A percentile compares a stretch with the other conserved stretches of the same genome.
Evolutionary conservation across 2,797 vertebrate genomes (phyloP).

Genomic region (Darevskia mixta): DNA sequence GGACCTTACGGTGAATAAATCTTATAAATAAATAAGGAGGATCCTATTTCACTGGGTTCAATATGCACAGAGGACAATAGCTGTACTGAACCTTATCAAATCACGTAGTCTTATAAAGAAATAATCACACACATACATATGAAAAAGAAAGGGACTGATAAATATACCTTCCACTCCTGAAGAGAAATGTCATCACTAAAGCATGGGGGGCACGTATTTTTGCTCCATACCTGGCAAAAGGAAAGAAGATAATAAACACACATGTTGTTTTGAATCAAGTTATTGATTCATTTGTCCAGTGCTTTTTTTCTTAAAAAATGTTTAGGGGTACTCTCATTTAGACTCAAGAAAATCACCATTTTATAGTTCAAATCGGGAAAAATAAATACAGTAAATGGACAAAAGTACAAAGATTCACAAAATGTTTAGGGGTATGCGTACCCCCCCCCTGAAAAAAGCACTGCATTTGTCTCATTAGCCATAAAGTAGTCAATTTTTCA

Average conservation of each 20-base stretch:
- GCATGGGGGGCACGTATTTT: constrained; percentile 96
- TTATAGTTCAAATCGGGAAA: no score
- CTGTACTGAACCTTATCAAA: neutral
- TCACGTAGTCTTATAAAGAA: neutral
- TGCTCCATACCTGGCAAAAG: constrained; percentile 88
- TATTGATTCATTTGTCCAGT: neutral
- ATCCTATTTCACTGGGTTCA: neutral
- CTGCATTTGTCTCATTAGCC: neutral
- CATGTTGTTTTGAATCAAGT: rapidly evolving
- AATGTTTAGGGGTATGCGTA: no score
- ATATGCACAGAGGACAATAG: neutral
- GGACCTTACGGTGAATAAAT: no score
- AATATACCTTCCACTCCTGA: constrained; percentile 91
- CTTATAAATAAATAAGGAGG: neutral
- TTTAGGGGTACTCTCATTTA: no score
- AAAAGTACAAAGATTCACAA: no score
- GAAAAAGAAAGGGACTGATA: neutral
- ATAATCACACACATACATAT: neutral
- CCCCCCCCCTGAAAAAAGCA: no score
- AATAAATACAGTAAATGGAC: no score
- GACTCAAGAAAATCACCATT: no score
- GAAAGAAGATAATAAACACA: neutral
- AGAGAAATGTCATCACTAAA: constrained; percentile 97
- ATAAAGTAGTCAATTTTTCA: neutral
- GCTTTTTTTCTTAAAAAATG: no score